Base-by-base conservation (phyloP, 2,888 invertebrate genomes). In the Tenodera sinensis region DNA sequence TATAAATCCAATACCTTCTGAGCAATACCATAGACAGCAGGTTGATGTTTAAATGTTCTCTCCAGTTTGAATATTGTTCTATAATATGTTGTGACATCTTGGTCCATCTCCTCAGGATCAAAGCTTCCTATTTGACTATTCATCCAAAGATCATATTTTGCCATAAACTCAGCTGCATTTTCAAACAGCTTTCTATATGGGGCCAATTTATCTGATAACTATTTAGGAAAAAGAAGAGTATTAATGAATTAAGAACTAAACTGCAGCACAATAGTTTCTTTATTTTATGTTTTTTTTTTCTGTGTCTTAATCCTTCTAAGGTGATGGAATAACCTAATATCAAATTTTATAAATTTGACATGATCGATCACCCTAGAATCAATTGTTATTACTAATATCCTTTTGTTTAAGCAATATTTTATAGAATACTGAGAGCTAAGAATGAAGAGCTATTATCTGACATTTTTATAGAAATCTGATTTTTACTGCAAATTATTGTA, bases 171-270 rank as follows among this genome's bases (percentile, higher is more conserved):
- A 90, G 96, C 96, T 0, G 97, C 96, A n/a, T 97, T 97, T 92
- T 98, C 98, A 92, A 97, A 99, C 0, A 99, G 94, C 92, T 96
- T 96, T 92, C 98, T 97, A 92, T 95, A 99, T 0, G 99, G 98
- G 34, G 95, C 95, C 83, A 99, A 94, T 92, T 95, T 97, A 91
- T 98, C 98, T 90, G 96, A 93, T 87, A 94, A 93, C 92, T 93
- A 89, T 28, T 90, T 90, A 82, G 90, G 86, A 71, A 89, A 71
- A 71, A 20, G 54, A 71, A 71, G 12, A 42, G 54, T 20, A 71
- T 71, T 71, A 71, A 6, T 42, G 42, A 12, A 42, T 42, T 42
- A 42, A 1, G 12, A 12, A 34, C 34, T 34, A 34, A 6, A 42
- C 12, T 42, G 12, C 12, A 42, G 12, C 42, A 42, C 0, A 42